Evolutionary conservation across 2,113 vertebrate genomes (phyloP).

Genomic region (Verasper variegatus): DNA sequence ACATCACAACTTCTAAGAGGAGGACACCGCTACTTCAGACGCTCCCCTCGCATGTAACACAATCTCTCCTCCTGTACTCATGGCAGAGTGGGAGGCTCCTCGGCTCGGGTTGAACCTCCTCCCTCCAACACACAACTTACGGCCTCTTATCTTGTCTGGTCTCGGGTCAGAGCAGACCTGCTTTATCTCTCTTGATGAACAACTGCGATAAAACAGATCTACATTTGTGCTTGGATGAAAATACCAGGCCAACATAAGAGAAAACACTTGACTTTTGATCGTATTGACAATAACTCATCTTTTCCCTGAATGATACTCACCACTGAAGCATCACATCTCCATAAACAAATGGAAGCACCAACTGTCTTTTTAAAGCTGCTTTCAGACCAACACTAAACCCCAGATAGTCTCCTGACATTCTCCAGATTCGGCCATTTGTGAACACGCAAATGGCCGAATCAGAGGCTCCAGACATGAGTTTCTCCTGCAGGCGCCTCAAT

Average conservation of each 20-base stretch:
- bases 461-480: too few species aligned
- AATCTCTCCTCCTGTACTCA: slow-evolving; percentile 43
- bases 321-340: slow-evolving; percentile 40
- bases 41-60: slow-evolving; percentile 49
- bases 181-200: slow-evolving; percentile 53
- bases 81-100: slow-evolving; percentile 33
- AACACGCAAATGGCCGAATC: too few species aligned
- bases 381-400: too few species aligned
- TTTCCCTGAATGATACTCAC: slow-evolving; percentile 33
- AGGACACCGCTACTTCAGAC: slow-evolving; percentile 50
- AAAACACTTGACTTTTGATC: slow-evolving; percentile 30
- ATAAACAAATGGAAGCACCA: slow-evolving; percentile 46
- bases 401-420: too few species aligned
- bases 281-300: slow-evolving; percentile 45
- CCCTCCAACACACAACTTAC: slow-evolving; percentile 20
- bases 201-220: slow-evolving; percentile 44
- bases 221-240: slow-evolving; percentile 43
- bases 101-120: slow-evolving; percentile 24
- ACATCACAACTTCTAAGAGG: slow-evolving; percentile 62
- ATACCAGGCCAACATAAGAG: slow-evolving; percentile 24
- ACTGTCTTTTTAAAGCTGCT: too few species aligned
- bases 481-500: too few species aligned
- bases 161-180: slow-evolving; percentile 35
- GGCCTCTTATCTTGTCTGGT: slow-evolving; percentile 31
- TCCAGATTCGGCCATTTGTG: too few species aligned